Evolutionary conservation across 2,113 vertebrate species (phyloP).

Genomic region (Corvus cornix): DNA sequence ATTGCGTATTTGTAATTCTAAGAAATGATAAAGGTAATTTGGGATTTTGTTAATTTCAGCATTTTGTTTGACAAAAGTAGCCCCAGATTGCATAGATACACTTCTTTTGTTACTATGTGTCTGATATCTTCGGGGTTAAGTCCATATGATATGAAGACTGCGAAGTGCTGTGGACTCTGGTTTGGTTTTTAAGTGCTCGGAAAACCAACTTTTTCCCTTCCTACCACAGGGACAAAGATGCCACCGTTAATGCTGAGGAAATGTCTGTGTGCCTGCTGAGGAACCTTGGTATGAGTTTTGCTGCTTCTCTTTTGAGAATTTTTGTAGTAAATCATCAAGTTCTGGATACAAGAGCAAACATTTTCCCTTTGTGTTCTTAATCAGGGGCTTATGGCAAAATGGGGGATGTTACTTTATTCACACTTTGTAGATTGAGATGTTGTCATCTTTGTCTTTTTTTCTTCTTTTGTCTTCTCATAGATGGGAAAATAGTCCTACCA

Average conservation of each 20-base stretch:
- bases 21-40: background rate
- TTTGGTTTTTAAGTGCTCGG: background rate
- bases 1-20: background rate
- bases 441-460: background rate
- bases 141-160: background rate
- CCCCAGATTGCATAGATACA: background rate
- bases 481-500: conserved; percentile 84
- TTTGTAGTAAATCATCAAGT: background rate
- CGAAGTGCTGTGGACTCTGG: background rate
- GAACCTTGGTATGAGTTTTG: conserved; percentile 80
- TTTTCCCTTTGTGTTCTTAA: background rate
- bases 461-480: conserved; percentile 60
- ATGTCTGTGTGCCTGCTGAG: conserved; percentile 84
- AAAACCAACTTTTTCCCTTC: background rate
- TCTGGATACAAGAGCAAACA: background rate
- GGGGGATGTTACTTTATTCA: background rate
- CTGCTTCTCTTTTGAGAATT: background rate
- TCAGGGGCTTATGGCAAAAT: background rate
- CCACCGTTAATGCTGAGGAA: conserved; percentile 78
- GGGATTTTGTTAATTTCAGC: background rate
- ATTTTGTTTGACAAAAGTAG: background rate
- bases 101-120: background rate
- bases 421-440: background rate
- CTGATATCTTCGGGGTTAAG: background rate
- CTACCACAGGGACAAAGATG: conserved; percentile 81